phyloP scores from a whole-genome alignment of 1,140 invertebrate genomes.

The Hylaeus volcanicus region DNA sequence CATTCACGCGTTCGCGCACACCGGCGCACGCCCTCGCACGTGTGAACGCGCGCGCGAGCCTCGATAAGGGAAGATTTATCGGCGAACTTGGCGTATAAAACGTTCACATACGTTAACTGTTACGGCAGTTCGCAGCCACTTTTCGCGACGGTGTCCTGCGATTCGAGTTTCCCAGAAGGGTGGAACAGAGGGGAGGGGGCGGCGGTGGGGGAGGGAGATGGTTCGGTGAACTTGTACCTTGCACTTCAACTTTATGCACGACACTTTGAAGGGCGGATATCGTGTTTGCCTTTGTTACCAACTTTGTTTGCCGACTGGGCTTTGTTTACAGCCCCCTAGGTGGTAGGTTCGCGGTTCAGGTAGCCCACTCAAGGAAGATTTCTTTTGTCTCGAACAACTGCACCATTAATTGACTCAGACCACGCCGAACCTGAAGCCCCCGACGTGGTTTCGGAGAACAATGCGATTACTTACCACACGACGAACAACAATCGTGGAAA shows the following conservation, averaged over 20 bases:
- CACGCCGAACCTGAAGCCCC: constrained; percentile 17
- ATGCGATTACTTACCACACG: constrained; percentile 53
- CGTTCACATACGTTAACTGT: constrained; percentile 58
- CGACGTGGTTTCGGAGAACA: constrained; percentile 34
- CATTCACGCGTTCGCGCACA: background rate
- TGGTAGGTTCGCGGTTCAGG: constrained; percentile 61
- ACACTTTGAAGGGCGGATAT: constrained; percentile 62
- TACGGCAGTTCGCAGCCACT: constrained; percentile 44
- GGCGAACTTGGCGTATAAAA: constrained; percentile 60
- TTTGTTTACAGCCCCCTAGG: constrained; percentile 56
- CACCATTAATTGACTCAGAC: constrained; percentile 60
- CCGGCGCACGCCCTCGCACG: constrained; percentile 5
- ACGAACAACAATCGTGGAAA: constrained; percentile 37
- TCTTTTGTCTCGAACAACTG: constrained; percentile 58
- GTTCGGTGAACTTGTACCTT: constrained; percentile 62
- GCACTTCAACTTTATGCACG: constrained; percentile 62
- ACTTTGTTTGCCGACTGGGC: constrained; percentile 58
- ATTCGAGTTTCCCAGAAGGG: constrained; percentile 26
- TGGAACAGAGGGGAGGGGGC: background rate
- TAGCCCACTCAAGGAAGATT: constrained; percentile 57
- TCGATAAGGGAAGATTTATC: constrained; percentile 60
- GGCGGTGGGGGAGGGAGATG: background rate
- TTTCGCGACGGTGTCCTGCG: constrained; percentile 32
- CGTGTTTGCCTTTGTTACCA: constrained; percentile 65
- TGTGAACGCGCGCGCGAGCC: constrained; percentile 14